Evolutionary conservation across 2,797 vertebrate genomes (phyloP).

Genomic region (Dromococcyx pavoninus): DNA sequence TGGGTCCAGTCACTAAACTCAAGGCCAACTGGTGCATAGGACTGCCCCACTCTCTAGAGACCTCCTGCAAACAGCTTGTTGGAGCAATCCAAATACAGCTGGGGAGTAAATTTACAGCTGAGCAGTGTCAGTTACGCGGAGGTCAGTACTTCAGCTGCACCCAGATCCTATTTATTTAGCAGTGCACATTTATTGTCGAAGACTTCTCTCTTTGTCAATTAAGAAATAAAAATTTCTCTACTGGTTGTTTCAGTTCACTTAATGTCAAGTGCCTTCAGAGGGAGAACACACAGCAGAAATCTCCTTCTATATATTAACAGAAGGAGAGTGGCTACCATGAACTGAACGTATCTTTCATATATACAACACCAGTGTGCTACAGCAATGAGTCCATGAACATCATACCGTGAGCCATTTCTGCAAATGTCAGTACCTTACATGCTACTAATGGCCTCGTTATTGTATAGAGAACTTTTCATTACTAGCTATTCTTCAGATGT

Average conservation of each 20-base stretch:
- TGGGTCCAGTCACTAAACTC: neutral
- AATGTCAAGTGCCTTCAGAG: neutral
- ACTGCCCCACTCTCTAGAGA: neutral
- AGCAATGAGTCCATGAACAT: neutral
- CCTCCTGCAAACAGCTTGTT: neutral
- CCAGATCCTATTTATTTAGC: neutral
- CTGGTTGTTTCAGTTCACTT: neutral
- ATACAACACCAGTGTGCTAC: neutral
- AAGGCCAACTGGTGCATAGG: neutral
- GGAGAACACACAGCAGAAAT: neutral
- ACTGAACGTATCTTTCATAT: neutral
- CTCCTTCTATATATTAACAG: neutral
- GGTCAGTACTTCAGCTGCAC: neutral
- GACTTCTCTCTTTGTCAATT: neutral
- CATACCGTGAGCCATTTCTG: neutral
- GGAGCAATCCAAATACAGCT: neutral
- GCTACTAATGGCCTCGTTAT: neutral
- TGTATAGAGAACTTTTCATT: neutral
- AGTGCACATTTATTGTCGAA: neutral
- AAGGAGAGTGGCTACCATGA: neutral
- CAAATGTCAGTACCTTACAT: neutral
- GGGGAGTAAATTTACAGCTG: neutral
- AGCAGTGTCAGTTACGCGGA: neutral
- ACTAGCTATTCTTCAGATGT: neutral
- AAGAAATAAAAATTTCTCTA: neutral